A percentile compares a stretch with the other conserved stretches of the same genome.
These are phyloP conservation scores for Mungos mungo DNA, from an alignment of 2,113 vertebrate species.

Conservation along the genomic window DNA sequence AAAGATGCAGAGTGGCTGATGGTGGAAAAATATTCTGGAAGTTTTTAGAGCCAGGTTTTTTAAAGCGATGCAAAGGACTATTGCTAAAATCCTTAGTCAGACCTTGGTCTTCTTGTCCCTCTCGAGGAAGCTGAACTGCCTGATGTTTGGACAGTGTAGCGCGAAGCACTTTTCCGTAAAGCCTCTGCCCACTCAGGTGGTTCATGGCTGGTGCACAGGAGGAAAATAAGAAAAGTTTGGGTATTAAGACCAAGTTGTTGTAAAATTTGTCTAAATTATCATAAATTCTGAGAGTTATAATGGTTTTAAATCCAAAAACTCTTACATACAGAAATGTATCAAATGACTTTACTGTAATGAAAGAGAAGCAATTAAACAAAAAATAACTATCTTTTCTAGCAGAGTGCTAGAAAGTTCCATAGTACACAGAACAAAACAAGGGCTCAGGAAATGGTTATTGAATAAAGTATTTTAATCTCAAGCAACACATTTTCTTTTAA, in stretches of 20 bases:
- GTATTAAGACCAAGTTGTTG: background rate
- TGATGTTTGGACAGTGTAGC: slow-evolving; percentile 89
- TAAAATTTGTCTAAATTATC: slow-evolving; percentile 7
- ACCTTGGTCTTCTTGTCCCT: slow-evolving; percentile 86
- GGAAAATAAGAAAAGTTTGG: slow-evolving; percentile 13
- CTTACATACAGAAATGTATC: background rate
- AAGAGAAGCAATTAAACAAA: slow-evolving; percentile 11
- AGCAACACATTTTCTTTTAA: background rate
- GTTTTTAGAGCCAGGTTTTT: slow-evolving; percentile 89
- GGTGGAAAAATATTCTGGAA: slow-evolving; percentile 91
- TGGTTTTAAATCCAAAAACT: background rate
- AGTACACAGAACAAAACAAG: background rate
- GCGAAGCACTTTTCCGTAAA: slow-evolving; percentile 88
- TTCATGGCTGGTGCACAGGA: slow-evolving; percentile 85
- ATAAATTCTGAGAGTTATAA: slow-evolving; percentile 1
- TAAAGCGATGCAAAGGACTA: slow-evolving; percentile 92
- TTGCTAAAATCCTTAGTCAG: slow-evolving; percentile 91
- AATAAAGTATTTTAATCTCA: slow-evolving; percentile 16
- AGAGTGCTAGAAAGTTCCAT: background rate
- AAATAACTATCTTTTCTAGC: background rate
- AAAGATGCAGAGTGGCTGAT: slow-evolving; percentile 91
- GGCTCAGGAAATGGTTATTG: background rate
- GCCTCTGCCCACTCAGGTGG: slow-evolving; percentile 88
- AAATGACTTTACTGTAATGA: slow-evolving; percentile 9
- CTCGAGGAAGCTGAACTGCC: slow-evolving; percentile 87